Percentiles rank a stretch among this genome's conserved stretches.
phyloP scores from a whole-genome alignment of 1,140 invertebrate genomes.

The Cylas formicarius region DNA sequence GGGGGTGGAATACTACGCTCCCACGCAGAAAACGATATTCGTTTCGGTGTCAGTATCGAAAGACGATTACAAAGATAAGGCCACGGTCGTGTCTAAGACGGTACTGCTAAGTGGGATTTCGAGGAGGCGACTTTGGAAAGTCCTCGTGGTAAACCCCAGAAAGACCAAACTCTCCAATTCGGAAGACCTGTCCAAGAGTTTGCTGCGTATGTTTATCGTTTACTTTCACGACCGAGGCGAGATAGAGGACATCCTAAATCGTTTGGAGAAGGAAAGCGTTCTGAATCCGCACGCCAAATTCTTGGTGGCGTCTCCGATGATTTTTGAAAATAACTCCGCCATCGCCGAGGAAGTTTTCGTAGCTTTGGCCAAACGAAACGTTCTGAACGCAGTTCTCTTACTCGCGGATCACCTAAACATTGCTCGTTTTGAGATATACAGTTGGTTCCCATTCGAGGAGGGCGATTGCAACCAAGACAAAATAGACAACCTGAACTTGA shows the following conservation, averaged over 20 bases:
- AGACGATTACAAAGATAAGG: conserved; percentile 1
- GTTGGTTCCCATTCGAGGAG: conserved; percentile 27
- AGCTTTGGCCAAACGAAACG: conserved; percentile 15
- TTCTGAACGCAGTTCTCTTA: conserved; percentile 23
- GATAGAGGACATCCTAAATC: conserved; percentile 6
- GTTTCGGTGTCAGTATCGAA: conserved; percentile 12
- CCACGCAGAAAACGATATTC: conserved; percentile 7
- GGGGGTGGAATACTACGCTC: conserved; percentile 8
- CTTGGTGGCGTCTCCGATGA: conserved; percentile 21
- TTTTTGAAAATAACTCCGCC: conserved; percentile 5
- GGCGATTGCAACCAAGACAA: conserved; percentile 20
- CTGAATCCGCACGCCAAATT: conserved; percentile 33
- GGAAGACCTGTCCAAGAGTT: not conserved
- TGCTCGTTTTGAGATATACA: conserved; percentile 22
- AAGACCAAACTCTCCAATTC: not conserved
- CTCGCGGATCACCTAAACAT: conserved; percentile 8
- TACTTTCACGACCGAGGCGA: conserved; percentile 18
- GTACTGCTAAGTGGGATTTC: conserved; percentile 4
- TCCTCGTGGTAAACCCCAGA: conserved; percentile 6
- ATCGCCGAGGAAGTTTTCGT: conserved; percentile 19
- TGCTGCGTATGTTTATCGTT: conserved; percentile 18
- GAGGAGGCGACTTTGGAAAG: not conserved
- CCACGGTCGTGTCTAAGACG: not conserved
- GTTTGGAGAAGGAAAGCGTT: conserved; percentile 2
- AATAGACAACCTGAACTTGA: conserved; percentile 9